Evolutionary conservation across 2,888 invertebrate species (phyloP).

Genomic region (Hydrotaea diabolus): DNA sequence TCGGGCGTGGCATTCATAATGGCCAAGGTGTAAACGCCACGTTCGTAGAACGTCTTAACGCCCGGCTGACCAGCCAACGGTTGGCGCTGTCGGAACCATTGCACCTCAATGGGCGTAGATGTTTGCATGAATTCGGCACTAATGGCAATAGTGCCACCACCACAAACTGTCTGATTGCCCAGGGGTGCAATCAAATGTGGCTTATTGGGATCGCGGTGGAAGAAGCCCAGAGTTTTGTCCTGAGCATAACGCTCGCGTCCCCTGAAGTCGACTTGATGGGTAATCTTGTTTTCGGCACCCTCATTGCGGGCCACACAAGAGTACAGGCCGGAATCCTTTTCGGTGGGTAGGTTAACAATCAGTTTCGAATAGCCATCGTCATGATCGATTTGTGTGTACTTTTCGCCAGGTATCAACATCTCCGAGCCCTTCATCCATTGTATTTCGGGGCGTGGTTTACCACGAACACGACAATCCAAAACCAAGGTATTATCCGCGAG

Average conservation of each 20-base stretch:
- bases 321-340: constrained; percentile 88
- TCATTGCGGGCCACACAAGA: constrained; percentile 89
- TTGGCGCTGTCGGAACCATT: constrained; percentile 87
- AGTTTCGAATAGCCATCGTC: constrained; percentile 89
- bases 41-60: constrained; percentile 85
- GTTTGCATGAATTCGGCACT: constrained; percentile 87
- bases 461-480: constrained; percentile 89
- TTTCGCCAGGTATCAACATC: constrained; percentile 82
- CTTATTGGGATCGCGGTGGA: constrained; percentile 82
- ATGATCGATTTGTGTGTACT: constrained; percentile 85
- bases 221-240: constrained; percentile 80
- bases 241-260: constrained; percentile 80
- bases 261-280: constrained; percentile 86
- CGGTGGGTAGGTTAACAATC: constrained; percentile 85
- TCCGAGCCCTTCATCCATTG: constrained; percentile 89
- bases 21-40: constrained; percentile 87
- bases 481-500: constrained; percentile 87
- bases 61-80: constrained; percentile 84
- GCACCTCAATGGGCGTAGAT: constrained; percentile 87
- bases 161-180: constrained; percentile 87
- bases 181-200: constrained; percentile 87
- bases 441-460: constrained; percentile 87
- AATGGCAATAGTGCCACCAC: constrained; percentile 90
- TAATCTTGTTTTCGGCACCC: constrained; percentile 87
- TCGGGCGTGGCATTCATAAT: constrained; percentile 87